Evolutionary conservation across 2,797 vertebrate genomes (phyloP).

Genomic region (Aldrovandia affinis): DNA sequence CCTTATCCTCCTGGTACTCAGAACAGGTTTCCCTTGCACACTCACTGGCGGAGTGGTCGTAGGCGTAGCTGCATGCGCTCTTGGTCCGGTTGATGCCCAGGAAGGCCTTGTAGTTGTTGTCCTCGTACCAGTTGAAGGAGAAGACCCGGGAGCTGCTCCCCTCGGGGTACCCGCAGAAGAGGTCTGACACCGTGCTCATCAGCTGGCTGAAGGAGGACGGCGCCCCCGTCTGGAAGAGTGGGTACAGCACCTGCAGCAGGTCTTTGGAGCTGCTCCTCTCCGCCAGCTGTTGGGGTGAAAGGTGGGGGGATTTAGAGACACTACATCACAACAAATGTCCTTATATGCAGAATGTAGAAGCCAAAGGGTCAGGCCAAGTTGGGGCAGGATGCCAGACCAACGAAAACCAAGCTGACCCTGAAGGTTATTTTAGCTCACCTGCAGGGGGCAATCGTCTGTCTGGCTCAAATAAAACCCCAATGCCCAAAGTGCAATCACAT

Average conservation of each 20-base stretch:
- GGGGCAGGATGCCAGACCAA: too few relatives aligned
- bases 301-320: too few relatives aligned
- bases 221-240: constrained; percentile 73
- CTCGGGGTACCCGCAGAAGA: constrained; percentile 93
- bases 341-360: not conserved
- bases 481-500: too few relatives aligned
- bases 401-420: too few relatives aligned
- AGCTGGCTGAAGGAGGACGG: constrained; percentile 78
- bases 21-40: constrained; percentile 43
- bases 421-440: too few relatives aligned
- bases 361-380: too few relatives aligned
- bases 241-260: constrained; percentile 71
- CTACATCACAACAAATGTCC: not conserved
- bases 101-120: constrained; percentile 98
- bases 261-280: constrained; percentile 76
- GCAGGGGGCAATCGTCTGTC: too few relatives aligned
- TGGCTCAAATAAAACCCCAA: too few relatives aligned
- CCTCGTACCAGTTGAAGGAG: constrained; percentile 99
- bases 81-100: constrained; percentile 87
- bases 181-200: constrained; percentile 75
- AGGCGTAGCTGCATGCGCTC: constrained; percentile 76
- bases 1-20: not conserved
- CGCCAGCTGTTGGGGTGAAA: constrained; percentile 70
- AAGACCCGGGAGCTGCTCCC: constrained; percentile 86
- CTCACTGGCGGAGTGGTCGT: constrained; percentile 88